Evolutionary conservation across 2,797 vertebrate species (phyloP), one percentile per base, ranked within the genome.

Genomic region (Meda fulgida): DNA sequence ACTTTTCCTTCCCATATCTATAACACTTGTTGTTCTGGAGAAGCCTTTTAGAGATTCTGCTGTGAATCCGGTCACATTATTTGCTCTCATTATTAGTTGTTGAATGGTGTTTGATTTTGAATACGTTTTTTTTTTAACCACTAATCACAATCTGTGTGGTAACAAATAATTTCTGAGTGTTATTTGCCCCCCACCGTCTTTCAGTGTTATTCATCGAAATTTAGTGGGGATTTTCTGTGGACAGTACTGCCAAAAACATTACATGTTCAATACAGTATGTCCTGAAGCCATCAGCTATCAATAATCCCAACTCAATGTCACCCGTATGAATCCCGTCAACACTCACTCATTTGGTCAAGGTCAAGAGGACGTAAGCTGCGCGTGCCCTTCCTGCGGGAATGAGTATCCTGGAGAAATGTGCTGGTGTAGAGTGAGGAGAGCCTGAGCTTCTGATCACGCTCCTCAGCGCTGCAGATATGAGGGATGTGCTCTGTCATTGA

Each of bases 271-370:
- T 72, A 82, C 55, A 73, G 55, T 72, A 34, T 63, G 80, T 65
- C 55, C 69, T 65, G 18, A 31, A 65, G 38, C 55, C 19, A n/a
- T 16, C 38, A 4, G 55, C 1, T 40, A 63, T 73, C 70, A 48
- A 34, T 82, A 63, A 72, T 14, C 55, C 3, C n/a, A 29, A 4
- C 29, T 63, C 55, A 18, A 8, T 48, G 69, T 65, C 21, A 46
- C 48, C 18, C 16, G 13, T 14, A 48, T n/a, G 26, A 40, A 14
- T 29, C 72, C 70, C 72, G 23, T 82, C 67, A 73, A 43, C 80
- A 83, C 81, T 55, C 60, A 9, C 43, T 76, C 72, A 34, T 83
- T 65, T 40, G 60, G 14, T 83, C 71, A 77, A 83, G 72, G 81
- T 53, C 60, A 40, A 26, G 55, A 75, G 71, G 43, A 36, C 38